A percentile compares a stretch with the other conserved stretches of the same genome.
phyloP scores from a whole-genome alignment of 2,888 invertebrate species.

The Aphodius sticticus region DNA sequence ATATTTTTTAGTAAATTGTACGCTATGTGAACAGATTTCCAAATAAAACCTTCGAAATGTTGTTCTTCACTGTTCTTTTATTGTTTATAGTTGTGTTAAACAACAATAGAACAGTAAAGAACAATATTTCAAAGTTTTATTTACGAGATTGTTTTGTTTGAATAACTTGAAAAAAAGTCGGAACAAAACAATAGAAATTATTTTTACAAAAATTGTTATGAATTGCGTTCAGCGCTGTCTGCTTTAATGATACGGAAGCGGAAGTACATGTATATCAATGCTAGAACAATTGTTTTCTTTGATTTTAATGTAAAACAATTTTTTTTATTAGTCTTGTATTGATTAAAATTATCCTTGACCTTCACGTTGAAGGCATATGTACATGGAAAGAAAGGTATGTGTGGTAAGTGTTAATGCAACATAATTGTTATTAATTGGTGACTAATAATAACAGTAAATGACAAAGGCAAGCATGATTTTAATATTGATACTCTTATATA shows the following conservation, averaged over 20 bases:
- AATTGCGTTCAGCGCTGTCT: neutral
- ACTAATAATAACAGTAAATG: neutral
- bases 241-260: neutral
- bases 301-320: neutral
- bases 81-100: no score
- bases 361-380: neutral
- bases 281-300: neutral
- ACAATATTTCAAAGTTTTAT: no score
- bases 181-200: neutral
- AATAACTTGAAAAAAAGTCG: neutral
- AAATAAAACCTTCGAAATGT: no score
- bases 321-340: neutral
- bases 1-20: no score
- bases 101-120: no score
- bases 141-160: no score
- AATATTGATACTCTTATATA: no score
- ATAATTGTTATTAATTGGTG: neutral
- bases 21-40: no score
- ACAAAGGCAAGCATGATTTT: no score
- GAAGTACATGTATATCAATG: neutral
- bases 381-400: neutral
- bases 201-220: neutral
- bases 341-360: neutral
- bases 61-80: no score
- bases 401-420: neutral